Evolutionary conservation across 2,797 vertebrate species (phyloP).

Genomic region (Macropus fuliginosus): DNA sequence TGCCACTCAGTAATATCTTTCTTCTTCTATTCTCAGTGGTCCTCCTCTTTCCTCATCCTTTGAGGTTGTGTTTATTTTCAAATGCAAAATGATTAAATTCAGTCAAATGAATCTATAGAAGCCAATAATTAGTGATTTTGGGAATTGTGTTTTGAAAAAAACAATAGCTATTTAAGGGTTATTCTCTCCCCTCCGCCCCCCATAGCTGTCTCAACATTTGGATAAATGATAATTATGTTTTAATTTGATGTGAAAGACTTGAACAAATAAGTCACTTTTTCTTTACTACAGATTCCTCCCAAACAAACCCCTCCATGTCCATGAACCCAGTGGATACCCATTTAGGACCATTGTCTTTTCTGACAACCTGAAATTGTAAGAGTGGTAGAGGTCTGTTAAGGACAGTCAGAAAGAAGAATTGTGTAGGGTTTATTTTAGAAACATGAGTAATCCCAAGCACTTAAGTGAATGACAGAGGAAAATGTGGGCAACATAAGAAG

Average conservation of each 20-base stretch:
- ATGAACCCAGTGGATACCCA: slow-evolving; percentile 7
- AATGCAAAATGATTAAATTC: background rate
- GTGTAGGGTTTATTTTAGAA: slow-evolving; percentile 33
- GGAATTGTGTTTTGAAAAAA: background rate
- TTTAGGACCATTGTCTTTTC: slow-evolving; percentile 25
- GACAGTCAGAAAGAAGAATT: slow-evolving; percentile 12
- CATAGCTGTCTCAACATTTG: background rate
- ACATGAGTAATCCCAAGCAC: background rate
- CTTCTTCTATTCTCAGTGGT: background rate
- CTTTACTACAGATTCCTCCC: background rate
- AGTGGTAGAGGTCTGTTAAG: background rate
- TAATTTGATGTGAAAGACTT: background rate
- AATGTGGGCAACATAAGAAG: slow-evolving; percentile 26
- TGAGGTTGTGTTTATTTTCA: background rate
- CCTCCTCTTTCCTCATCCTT: background rate
- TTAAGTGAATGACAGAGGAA: background rate
- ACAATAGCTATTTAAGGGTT: background rate
- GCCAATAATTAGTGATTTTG: background rate
- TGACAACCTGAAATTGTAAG: slow-evolving; percentile 24
- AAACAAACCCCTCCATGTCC: background rate
- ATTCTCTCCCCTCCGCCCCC: too few species aligned
- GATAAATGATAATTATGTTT: background rate
- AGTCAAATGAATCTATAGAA: background rate
- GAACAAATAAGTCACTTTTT: background rate
- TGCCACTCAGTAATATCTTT: background rate